phyloP scores from a whole-genome alignment of 2,888 invertebrate species.

The Ectemnius cavifrons region DNA sequence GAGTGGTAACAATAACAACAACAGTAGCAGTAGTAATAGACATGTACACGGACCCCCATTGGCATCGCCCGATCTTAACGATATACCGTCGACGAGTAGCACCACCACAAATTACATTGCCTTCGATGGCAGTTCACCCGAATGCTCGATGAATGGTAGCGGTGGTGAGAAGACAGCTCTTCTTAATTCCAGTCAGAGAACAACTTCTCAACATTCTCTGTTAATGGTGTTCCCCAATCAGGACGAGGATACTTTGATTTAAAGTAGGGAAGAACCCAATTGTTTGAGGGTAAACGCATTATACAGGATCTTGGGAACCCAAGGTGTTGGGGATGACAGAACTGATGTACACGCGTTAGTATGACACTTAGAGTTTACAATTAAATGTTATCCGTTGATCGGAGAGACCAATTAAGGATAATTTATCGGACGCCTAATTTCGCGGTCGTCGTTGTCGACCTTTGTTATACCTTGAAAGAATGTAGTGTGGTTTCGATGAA shows the following conservation, averaged over 20 bases:
- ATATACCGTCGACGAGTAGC: slow-evolving; percentile 79
- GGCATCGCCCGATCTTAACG: slow-evolving; percentile 83
- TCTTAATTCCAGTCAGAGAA: slow-evolving; percentile 80
- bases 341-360: slow-evolving; percentile 21
- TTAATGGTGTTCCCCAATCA: slow-evolving; percentile 88
- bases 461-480: slow-evolving; percentile 40
- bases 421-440: slow-evolving; percentile 31
- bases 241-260: slow-evolving; percentile 92
- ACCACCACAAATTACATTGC: slow-evolving; percentile 78
- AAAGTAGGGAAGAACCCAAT: slow-evolving; percentile 69
- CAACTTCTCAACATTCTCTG: slow-evolving; percentile 88
- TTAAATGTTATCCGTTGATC: slow-evolving; percentile 40
- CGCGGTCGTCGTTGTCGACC: slow-evolving; percentile 27
- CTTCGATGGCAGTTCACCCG: slow-evolving; percentile 80
- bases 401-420: slow-evolving; percentile 49
- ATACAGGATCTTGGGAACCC: slow-evolving; percentile 24
- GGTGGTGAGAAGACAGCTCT: slow-evolving; percentile 81
- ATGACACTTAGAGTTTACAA: slow-evolving; percentile 27
- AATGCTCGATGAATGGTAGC: slow-evolving; percentile 84
- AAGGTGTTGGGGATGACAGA: neutral
- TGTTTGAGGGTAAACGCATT: slow-evolving; percentile 25
- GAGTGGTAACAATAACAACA: slow-evolving; percentile 70
- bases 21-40: slow-evolving; percentile 58
- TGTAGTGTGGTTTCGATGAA: slow-evolving; percentile 18
- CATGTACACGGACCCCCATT: slow-evolving; percentile 79